A percentile compares a stretch with the other conserved stretches of the same genome.
These are phyloP conservation scores for Chlorospingus flavigularis DNA, from an alignment of 2,797 vertebrate species.

Conservation along the genomic window DNA sequence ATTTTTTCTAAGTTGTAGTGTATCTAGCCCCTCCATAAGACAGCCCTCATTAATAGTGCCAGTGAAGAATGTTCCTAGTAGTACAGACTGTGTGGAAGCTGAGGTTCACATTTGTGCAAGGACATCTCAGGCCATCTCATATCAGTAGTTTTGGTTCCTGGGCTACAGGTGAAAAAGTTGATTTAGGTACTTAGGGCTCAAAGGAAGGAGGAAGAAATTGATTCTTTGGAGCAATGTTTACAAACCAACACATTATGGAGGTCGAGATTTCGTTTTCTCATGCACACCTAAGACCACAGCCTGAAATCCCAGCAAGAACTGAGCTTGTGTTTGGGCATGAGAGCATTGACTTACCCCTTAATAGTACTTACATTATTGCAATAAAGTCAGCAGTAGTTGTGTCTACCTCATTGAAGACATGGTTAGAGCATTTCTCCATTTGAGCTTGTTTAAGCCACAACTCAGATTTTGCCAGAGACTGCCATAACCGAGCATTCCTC, in stretches of 20 bases:
- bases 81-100: background rate
- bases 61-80: background rate
- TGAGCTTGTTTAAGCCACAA: background rate
- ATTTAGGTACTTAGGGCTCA: background rate
- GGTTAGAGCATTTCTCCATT: background rate
- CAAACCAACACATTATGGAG: background rate
- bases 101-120: background rate
- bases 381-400: background rate
- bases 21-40: background rate
- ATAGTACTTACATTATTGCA: background rate
- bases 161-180: background rate
- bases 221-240: background rate
- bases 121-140: background rate
- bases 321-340: background rate
- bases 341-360: background rate
- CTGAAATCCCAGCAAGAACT: background rate
- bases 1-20: background rate
- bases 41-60: background rate
- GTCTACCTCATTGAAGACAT: background rate
- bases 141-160: background rate
- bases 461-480: background rate
- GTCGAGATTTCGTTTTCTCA: background rate
- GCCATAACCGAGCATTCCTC: background rate
- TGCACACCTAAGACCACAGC: background rate
- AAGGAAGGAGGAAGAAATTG: background rate